These are phyloP conservation scores for Orussus abietinus DNA, from an alignment of 1,140 invertebrate species.

Conservation along the genomic window DNA sequence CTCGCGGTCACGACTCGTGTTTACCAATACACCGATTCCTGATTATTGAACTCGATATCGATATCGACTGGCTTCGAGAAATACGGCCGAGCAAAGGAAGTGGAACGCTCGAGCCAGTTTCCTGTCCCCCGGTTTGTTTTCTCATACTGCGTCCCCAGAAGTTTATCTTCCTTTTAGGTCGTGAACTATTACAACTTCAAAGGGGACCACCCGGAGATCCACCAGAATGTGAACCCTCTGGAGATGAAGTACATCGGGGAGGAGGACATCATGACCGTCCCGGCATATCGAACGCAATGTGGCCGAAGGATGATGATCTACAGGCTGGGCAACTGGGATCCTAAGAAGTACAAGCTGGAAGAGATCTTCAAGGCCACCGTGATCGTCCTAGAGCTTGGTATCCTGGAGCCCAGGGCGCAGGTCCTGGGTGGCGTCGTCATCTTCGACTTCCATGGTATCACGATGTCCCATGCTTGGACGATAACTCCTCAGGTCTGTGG, in stretches of 20 bases:
- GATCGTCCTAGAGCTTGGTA: conserved; percentile 66
- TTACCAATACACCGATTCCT: too few relatives aligned
- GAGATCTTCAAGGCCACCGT: conserved; percentile 72
- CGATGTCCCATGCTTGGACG: conserved; percentile 67
- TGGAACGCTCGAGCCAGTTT: too few relatives aligned
- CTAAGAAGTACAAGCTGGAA: conserved; percentile 61
- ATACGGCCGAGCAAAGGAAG: too few relatives aligned
- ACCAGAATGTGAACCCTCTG: conserved; percentile 63
- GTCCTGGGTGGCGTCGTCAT: conserved; percentile 72
- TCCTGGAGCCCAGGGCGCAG: conserved; percentile 69
- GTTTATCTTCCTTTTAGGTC: too few relatives aligned
- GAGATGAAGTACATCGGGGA: conserved; percentile 66
- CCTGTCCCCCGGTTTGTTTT: too few relatives aligned
- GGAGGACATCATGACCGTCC: conserved; percentile 65
- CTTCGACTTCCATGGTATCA: conserved; percentile 69
- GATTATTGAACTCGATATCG: too few relatives aligned
- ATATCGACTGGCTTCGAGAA: too few relatives aligned
- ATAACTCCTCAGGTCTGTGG: conserved; percentile 66
- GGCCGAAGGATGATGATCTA: conserved; percentile 66
- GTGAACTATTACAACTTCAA: conserved; percentile 73
- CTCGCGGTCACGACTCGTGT: too few relatives aligned
- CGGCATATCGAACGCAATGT: conserved; percentile 69
- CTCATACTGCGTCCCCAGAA: too few relatives aligned
- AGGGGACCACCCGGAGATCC: conserved; percentile 66
- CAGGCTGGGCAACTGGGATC: conserved; percentile 70